Base-by-base conservation (phyloP, 2,888 invertebrate genomes). In the Habrosyne pyritoides region DNA sequence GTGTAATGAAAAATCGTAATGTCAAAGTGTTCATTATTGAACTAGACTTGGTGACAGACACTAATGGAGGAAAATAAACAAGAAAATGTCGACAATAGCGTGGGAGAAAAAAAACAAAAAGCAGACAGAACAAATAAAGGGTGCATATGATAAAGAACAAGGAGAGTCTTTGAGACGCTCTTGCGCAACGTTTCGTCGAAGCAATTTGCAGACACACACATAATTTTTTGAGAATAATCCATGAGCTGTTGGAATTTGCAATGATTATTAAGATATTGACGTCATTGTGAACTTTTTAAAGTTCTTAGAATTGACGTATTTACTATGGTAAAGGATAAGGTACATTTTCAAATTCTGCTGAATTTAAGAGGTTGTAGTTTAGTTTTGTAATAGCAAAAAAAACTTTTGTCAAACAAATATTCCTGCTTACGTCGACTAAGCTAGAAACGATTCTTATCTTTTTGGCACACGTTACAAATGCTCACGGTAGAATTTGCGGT, bases 181-280 rank as follows among this genome's bases (percentile, higher is more conserved):
- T 70, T 69, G 58, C 63, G 59, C 63, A 64, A 66, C 48, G 14
- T 53, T 61, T 66, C 62, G 53, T 47, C 54, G 61, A 63, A 71
- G 55, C 52, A 53, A 63, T 63, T 61, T 47, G 56, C 56, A 47
- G 54, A 52, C 8, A 24, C 55, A 47, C 57, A 18, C 53, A 55
- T 59, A 52, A 56, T 55, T 71, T n/a, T 68, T 63, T 60, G 55
- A 61, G 68, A 68, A 67, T 52, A 54, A 50, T 54, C 59, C 63
- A 63, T 67, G 68, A 56, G 56, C 51, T 59, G 55, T 69, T 64
- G 60, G 59, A 58, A 66, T 53, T 59, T 52, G 14, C 47, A 24
- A 53, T 63, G 47, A 60, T 63, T 63, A 47, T 30, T 26, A 52
- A 10, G 7, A 24, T 14, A 42, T 42, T 42, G 18, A 42, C 18